Evolutionary conservation across 2,797 vertebrate species (phyloP).

Genomic region (Cuculus canorus): DNA sequence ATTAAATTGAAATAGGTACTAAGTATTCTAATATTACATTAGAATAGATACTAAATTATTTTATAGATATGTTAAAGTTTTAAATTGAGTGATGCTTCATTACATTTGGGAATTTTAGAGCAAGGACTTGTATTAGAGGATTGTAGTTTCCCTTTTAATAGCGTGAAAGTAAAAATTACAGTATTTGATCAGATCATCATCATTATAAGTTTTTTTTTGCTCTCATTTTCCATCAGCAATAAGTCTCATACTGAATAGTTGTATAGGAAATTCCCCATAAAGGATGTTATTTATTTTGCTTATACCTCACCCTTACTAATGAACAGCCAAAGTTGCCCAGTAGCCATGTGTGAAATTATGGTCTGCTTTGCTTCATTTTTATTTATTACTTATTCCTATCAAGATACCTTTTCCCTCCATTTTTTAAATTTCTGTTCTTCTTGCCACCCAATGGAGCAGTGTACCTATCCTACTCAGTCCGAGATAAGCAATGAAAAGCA

Average conservation of each 20-base stretch:
- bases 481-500: not conserved
- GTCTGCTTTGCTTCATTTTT: not conserved
- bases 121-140: not conserved
- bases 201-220: not conserved
- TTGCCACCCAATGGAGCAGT: not conserved
- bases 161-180: not conserved
- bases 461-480: not conserved
- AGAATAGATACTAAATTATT: conserved; percentile 51
- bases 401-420: not conserved
- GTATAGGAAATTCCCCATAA: not conserved
- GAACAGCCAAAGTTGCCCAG: not conserved
- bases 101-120: conserved; percentile 46
- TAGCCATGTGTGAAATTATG: not conserved
- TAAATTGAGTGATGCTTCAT: conserved; percentile 37
- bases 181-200: not conserved
- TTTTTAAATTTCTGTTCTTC: not conserved
- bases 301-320: not conserved
- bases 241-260: not conserved
- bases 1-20: conserved; percentile 33
- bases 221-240: not conserved
- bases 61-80: conserved; percentile 56
- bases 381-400: not conserved
- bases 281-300: not conserved
- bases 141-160: conserved; percentile 28
- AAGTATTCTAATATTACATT: conserved; percentile 49